Conservation (phyloP, 1,140 invertebrate species). For the Camponotus floridanus region DNA sequence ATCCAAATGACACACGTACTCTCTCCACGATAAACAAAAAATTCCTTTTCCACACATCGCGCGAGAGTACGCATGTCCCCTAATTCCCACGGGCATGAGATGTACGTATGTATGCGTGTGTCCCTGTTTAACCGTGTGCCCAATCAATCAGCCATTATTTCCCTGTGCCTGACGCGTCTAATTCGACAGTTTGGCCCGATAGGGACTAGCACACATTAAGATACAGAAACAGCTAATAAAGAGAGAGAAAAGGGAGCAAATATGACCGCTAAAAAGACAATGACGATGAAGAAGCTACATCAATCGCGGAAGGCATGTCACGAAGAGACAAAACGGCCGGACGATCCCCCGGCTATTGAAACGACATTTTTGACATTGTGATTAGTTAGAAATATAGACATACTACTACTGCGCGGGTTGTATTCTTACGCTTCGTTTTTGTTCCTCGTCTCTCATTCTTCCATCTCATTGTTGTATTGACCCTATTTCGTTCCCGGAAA, state of each 20-base stretch:
- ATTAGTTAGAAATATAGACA: conserved; percentile 49
- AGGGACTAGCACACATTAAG: neutral
- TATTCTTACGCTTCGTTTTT: conserved; percentile 8
- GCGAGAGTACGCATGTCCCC: conserved; percentile 47
- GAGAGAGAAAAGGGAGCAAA: neutral
- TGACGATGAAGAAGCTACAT: neutral
- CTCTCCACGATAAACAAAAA: conserved; percentile 56
- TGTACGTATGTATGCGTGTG: neutral
- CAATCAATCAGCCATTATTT: conserved; percentile 71
- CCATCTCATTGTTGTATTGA: conserved; percentile 39
- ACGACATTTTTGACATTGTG: conserved; percentile 43
- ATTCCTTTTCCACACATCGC: conserved; percentile 31
- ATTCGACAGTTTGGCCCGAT: conserved; percentile 9
- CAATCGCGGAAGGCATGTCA: conserved; percentile 10
- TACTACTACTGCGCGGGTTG: neutral
- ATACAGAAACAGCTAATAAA: neutral
- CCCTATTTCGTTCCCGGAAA: conserved; percentile 50
- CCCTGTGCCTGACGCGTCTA: conserved; percentile 36
- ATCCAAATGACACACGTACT: conserved; percentile 36
- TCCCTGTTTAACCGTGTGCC: neutral
- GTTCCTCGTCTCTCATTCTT: conserved; percentile 49
- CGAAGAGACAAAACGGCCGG: neutral
- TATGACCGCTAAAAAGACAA: conserved; percentile 17
- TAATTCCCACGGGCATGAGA: conserved; percentile 48
- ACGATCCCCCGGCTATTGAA: conserved; percentile 15